A percentile compares a stretch with the other conserved stretches of the same genome.
Evolutionary conservation across 1,140 invertebrate species (phyloP).

Genomic region (Caerostris darwini): DNA sequence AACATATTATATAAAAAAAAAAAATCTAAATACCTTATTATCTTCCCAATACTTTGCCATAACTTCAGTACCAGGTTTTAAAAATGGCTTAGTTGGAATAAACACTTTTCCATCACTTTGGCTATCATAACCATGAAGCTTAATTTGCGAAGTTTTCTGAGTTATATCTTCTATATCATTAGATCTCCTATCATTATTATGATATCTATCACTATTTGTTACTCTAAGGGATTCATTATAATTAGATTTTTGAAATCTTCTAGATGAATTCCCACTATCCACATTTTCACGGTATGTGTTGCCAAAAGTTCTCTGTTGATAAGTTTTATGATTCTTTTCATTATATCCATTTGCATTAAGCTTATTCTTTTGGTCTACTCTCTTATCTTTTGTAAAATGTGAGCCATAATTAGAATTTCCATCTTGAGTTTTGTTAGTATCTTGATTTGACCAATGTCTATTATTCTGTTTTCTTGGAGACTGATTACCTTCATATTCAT

Average conservation of each 20-base stretch:
- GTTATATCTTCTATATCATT: constrained; percentile 61
- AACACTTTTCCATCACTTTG: not conserved
- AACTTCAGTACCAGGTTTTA: constrained; percentile 88
- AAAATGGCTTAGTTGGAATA: constrained; percentile 40
- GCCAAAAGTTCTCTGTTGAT: constrained; percentile 17
- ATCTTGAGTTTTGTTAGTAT: not conserved
- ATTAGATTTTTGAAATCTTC: constrained; percentile 40
- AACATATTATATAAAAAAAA: not conserved
- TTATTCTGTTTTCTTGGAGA: constrained; percentile 32
- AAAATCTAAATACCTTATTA: constrained; percentile 86
- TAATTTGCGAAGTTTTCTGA: constrained; percentile 43
- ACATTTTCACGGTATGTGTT: constrained; percentile 39
- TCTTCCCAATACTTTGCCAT: constrained; percentile 96
- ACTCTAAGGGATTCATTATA: not conserved
- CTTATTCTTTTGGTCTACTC: constrained; percentile 56
- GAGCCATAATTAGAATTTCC: constrained; percentile 39
- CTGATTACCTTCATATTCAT: constrained; percentile 31
- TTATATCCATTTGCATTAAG: constrained; percentile 41
- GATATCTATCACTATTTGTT: constrained; percentile 22
- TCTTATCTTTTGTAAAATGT: constrained; percentile 40
- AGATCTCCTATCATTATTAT: constrained; percentile 20
- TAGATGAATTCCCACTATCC: constrained; percentile 9
- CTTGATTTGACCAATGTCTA: constrained; percentile 5
- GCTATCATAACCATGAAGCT: constrained; percentile 61
- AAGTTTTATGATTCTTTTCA: constrained; percentile 32